Conservation (phyloP, 1,140 invertebrate species). For the Penaeus indicus region DNA sequence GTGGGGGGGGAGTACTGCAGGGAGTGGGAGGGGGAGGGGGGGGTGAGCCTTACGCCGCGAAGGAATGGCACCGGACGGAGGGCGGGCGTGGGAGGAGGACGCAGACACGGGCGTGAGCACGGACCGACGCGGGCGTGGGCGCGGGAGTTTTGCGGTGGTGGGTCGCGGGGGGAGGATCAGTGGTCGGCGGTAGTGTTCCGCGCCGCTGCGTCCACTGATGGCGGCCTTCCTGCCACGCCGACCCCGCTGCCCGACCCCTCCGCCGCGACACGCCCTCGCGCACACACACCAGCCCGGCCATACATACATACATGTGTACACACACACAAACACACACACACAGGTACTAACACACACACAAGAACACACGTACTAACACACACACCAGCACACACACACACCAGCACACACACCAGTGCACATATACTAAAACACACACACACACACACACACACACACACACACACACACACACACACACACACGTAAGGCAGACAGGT, state of each 20-base stretch:
- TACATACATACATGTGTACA: background rate
- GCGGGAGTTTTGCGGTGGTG: background rate
- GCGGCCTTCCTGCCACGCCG: constrained; percentile 51
- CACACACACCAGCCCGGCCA: background rate
- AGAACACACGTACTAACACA: too few relatives aligned
- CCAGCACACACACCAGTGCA: too few relatives aligned
- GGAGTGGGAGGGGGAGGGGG: too few relatives aligned
- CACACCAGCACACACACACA: too few relatives aligned
- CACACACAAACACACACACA: background rate
- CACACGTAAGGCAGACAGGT: too few relatives aligned
- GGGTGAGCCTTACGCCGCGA: too few relatives aligned
- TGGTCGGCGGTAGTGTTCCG: constrained; percentile 51
- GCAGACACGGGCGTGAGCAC: background rate
- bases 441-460: constrained; percentile 2
- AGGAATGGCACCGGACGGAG: too few relatives aligned
- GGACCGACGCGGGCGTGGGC: background rate
- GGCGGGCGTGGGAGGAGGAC: too few relatives aligned
- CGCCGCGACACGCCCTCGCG: background rate
- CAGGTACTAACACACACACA: too few relatives aligned
- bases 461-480: background rate
- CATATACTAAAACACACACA: too few relatives aligned
- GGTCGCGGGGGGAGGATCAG: background rate
- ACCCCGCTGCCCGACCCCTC: constrained; percentile 12
- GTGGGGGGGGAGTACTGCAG: too few relatives aligned
- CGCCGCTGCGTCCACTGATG: constrained; percentile 54